Evolutionary conservation across 2,797 vertebrate species (phyloP).

Genomic region (Lutjanus argentimaculatus): DNA sequence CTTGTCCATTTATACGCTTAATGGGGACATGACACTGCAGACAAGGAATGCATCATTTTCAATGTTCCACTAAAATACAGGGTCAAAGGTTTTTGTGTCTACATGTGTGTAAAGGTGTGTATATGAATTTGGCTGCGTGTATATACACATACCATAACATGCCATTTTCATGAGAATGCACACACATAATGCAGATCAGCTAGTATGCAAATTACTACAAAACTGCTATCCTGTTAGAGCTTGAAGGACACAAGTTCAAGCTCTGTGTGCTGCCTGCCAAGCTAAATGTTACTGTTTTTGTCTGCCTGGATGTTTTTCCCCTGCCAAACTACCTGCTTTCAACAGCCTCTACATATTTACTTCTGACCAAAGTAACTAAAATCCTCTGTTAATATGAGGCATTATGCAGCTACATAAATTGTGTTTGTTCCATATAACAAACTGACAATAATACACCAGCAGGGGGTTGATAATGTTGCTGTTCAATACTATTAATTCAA

Average conservation of each 20-base stretch:
- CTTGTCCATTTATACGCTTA: neutral
- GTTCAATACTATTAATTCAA: constrained; percentile 18
- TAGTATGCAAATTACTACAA: constrained; percentile 46
- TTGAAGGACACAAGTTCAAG: constrained; percentile 56
- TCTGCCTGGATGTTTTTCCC: constrained; percentile 8
- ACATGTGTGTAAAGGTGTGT: neutral
- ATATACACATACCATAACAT: neutral
- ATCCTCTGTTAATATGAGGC: neutral
- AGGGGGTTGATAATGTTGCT: constrained; percentile 5
- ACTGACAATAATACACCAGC: neutral
- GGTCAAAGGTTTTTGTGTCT: neutral
- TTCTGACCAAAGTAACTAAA: neutral
- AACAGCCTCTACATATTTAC: constrained; percentile 11
- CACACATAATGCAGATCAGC: constrained; percentile 50
- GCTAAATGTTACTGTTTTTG: constrained; percentile 28
- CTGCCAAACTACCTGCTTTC: constrained; percentile 21
- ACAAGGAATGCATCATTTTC: neutral
- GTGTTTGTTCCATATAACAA: neutral
- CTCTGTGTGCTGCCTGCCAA: constrained; percentile 11
- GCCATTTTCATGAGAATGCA: constrained; percentile 25
- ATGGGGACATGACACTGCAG: neutral
- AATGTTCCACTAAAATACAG: constrained; percentile 13
- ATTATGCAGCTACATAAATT: constrained; percentile 1
- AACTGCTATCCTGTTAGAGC: constrained; percentile 41
- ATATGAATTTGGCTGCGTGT: neutral